Evolutionary conservation across 2,113 vertebrate genomes (phyloP).

Genomic region (Tychaedon coryphoeus): DNA sequence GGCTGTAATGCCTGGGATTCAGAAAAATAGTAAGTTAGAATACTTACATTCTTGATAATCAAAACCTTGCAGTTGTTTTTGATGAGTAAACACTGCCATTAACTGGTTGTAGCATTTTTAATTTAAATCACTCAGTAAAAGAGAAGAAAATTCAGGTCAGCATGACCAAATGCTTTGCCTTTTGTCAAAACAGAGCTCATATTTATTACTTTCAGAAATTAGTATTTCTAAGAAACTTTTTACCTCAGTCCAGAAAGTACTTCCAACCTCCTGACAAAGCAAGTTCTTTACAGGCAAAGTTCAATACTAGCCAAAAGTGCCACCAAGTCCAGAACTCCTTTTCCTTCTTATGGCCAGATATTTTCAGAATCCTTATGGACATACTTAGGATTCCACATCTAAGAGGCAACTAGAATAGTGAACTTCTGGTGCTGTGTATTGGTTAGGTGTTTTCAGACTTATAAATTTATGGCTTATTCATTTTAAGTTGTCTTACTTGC

Average conservation of each 20-base stretch:
- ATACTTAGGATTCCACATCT: not conserved
- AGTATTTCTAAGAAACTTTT: not conserved
- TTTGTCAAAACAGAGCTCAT: not conserved
- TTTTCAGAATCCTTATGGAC: not conserved
- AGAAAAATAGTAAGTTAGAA: not conserved
- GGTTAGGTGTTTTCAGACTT: not conserved
- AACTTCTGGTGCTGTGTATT: not conserved
- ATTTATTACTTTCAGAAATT: not conserved
- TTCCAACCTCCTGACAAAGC: not conserved
- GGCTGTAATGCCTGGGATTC: not conserved
- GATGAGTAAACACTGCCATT: not conserved
- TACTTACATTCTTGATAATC: not conserved
- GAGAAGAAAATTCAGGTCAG: not conserved
- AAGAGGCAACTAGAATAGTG: fast-evolving
- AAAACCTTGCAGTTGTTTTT: not conserved
- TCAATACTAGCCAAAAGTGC: not conserved
- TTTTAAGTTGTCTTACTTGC: not conserved
- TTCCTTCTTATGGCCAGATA: not conserved
- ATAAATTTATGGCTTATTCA: fast-evolving
- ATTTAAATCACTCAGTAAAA: not conserved
- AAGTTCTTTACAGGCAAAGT: not conserved
- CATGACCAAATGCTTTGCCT: not conserved
- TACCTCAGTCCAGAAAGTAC: not conserved
- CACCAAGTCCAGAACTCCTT: not conserved
- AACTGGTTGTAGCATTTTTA: not conserved